Percentiles rank a stretch among this genome's conserved stretches.
Conservation (phyloP, 2,797 vertebrate species). For the Chromobotia macracanthus region DNA sequence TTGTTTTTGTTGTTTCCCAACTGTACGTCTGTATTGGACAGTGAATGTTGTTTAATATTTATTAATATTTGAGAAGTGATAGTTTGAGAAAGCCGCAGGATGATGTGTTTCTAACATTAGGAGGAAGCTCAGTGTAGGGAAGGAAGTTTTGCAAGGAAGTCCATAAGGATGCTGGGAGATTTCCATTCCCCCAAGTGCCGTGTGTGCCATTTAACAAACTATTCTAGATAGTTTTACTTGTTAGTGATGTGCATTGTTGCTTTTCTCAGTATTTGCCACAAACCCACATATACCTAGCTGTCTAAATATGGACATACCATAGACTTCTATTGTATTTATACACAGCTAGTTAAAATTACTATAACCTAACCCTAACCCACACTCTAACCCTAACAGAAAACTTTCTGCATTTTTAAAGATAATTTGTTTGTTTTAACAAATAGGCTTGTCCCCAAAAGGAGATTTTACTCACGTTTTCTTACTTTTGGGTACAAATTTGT, state of each 20-base stretch:
- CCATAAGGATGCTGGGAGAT: conserved; percentile 46
- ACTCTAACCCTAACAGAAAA: too few relatives aligned
- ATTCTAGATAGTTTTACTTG: conserved; percentile 36
- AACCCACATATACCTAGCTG: neutral
- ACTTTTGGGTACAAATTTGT: too few relatives aligned
- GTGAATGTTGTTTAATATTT: neutral
- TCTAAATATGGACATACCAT: neutral
- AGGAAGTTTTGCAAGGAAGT: conserved; percentile 43
- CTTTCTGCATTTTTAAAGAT: too few relatives aligned
- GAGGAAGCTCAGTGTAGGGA: conserved; percentile 33
- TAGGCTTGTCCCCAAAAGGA: too few relatives aligned
- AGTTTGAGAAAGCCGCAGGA: neutral
- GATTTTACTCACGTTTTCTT: too few relatives aligned
- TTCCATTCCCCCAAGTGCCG: conserved; percentile 38
- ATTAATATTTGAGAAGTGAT: neutral
- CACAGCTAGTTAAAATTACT: too few relatives aligned
- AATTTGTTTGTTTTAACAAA: too few relatives aligned
- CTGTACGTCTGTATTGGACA: neutral
- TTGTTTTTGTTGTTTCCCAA: neutral
- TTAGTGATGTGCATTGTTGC: conserved; percentile 29
- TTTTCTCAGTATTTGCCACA: conserved; percentile 3
- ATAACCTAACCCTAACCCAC: too few relatives aligned
- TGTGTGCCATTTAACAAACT: neutral
- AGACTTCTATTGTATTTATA: neutral
- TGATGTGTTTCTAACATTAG: conserved; percentile 1